Conservation (phyloP, 2,888 invertebrate genomes). For the Baronia brevicornis region DNA sequence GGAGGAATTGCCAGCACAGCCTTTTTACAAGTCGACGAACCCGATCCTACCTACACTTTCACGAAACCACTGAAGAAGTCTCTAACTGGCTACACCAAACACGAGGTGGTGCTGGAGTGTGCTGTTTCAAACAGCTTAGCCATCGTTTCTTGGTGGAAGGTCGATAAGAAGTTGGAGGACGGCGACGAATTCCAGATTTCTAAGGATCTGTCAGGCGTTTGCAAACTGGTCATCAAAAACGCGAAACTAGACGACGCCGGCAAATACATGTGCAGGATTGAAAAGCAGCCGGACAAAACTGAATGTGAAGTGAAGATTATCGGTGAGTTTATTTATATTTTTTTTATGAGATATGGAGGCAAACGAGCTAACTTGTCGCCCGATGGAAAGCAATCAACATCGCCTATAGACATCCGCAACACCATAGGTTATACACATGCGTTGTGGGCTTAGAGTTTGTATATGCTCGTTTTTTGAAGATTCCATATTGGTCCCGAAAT, state of each 20-base stretch:
- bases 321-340: slow-evolving; percentile 73
- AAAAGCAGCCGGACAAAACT: slow-evolving; percentile 91
- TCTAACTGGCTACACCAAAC: slow-evolving; percentile 91
- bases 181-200: slow-evolving; percentile 90
- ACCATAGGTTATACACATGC: too few relatives aligned
- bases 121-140: slow-evolving; percentile 95
- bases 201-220: slow-evolving; percentile 93
- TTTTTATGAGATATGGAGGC: too few relatives aligned
- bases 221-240: slow-evolving; percentile 89
- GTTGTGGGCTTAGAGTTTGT: too few relatives aligned
- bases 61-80: slow-evolving; percentile 92
- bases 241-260: slow-evolving; percentile 90
- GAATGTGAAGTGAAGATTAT: slow-evolving; percentile 87
- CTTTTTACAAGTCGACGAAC: slow-evolving; percentile 96
- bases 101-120: slow-evolving; percentile 94
- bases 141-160: slow-evolving; percentile 94
- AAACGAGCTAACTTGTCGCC: too few relatives aligned
- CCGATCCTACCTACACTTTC: slow-evolving; percentile 96
- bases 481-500: too few relatives aligned
- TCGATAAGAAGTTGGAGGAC: slow-evolving; percentile 86
- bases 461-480: too few relatives aligned
- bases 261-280: slow-evolving; percentile 92
- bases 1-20: slow-evolving; percentile 91
- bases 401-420: too few relatives aligned
- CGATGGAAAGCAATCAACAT: too few relatives aligned